phyloP scores from a whole-genome alignment of 1,140 invertebrate species.

The Pseudoatta argentina region DNA sequence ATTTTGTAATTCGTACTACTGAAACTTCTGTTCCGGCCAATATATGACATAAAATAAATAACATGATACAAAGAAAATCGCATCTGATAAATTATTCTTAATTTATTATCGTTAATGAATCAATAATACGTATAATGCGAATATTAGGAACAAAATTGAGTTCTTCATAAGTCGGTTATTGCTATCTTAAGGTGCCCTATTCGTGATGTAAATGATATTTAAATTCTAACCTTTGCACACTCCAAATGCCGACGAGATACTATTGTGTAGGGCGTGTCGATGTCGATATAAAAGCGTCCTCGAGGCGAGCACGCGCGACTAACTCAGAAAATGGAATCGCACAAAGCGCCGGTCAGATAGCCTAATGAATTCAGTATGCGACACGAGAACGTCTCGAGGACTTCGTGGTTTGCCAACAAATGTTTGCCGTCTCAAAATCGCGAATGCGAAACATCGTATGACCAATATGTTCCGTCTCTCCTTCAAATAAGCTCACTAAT shows the following conservation, averaged over 20 bases:
- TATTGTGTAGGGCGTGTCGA: background rate
- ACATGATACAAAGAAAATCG: background rate
- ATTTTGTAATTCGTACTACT: too few relatives aligned
- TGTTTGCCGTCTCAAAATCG: slow-evolving; percentile 45
- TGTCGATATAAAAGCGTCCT: slow-evolving; percentile 47
- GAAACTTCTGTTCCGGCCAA: too few relatives aligned
- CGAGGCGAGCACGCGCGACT: slow-evolving; percentile 17
- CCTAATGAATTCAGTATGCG: slow-evolving; percentile 63
- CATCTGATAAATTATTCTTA: slow-evolving; percentile 12
- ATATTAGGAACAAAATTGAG: slow-evolving; percentile 9
- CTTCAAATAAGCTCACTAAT: slow-evolving; percentile 36
- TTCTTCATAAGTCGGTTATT: background rate
- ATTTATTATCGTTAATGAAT: background rate
- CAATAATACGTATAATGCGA: background rate
- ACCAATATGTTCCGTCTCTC: slow-evolving; percentile 20
- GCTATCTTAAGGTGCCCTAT: background rate
- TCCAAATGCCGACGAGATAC: background rate
- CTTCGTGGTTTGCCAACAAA: slow-evolving; percentile 55
- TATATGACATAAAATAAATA: background rate
- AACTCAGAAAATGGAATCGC: slow-evolving; percentile 57
- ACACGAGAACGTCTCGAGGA: slow-evolving; percentile 59
- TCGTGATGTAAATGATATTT: too few relatives aligned
- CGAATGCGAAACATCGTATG: slow-evolving; percentile 41
- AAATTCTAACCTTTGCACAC: background rate
- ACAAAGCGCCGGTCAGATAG: slow-evolving; percentile 55